Percentiles rank a stretch among this genome's conserved stretches.
phyloP scores from a whole-genome alignment of 2,797 vertebrate genomes.

The Argya squamiceps region DNA sequence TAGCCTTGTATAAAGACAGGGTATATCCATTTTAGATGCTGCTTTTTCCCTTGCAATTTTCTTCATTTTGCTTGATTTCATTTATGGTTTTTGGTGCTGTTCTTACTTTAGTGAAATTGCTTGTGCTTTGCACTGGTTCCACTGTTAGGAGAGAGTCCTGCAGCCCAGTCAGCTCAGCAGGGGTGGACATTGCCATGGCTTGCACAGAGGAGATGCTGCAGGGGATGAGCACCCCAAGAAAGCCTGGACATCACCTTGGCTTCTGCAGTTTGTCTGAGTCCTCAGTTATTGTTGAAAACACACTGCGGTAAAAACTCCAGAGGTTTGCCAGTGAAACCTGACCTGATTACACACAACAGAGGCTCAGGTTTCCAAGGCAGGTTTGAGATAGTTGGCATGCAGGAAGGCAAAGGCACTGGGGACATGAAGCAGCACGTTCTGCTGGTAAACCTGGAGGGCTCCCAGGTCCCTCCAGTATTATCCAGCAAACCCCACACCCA shows the following conservation, averaged over 20 bases:
- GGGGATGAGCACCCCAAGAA: not conserved
- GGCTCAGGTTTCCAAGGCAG: not conserved
- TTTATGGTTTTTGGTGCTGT: not conserved
- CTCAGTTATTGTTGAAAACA: not conserved
- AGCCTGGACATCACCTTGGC: not conserved
- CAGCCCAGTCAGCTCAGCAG: not conserved
- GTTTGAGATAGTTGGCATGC: not conserved
- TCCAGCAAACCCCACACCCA: not conserved
- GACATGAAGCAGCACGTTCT: accelerated
- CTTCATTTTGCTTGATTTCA: not conserved
- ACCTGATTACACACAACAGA: not conserved
- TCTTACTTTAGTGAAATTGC: not conserved
- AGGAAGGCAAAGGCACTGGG: not conserved
- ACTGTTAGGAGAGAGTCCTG: not conserved
- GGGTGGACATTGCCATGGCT: not conserved
- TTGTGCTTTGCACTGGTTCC: not conserved
- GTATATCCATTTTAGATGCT: not conserved
- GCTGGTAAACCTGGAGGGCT: not conserved
- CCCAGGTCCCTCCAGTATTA: not conserved
- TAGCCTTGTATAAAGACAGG: not conserved
- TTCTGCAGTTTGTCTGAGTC: not conserved
- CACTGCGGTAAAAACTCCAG: not conserved
- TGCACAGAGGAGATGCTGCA: not conserved
- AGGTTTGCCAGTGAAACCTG: not conserved
- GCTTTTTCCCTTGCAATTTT: not conserved